These are phyloP conservation scores for Pelochelys cantorii DNA, from an alignment of 2,797 vertebrate species.

Conservation along the genomic window DNA sequence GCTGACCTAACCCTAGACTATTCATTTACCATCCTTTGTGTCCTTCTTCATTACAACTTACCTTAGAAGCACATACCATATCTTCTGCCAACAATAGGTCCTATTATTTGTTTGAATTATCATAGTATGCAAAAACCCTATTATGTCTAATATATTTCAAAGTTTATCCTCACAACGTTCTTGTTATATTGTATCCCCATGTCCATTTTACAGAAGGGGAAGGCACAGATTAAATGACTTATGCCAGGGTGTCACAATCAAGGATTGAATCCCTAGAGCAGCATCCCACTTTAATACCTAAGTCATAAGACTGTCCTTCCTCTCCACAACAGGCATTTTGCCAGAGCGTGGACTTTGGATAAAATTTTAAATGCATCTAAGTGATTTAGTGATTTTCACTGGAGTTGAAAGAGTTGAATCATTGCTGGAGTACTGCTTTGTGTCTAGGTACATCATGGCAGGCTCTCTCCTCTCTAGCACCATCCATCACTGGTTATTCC, in stretches of 20 bases:
- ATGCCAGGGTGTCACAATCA: not conserved
- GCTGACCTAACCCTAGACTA: not conserved
- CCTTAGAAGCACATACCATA: not conserved
- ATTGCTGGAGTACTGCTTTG: not conserved
- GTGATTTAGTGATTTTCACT: not conserved
- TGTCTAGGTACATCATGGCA: not conserved
- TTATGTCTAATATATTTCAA: not conserved
- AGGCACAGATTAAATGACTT: not conserved
- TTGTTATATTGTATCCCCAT: not conserved
- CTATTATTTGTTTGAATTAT: not conserved
- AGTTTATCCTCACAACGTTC: not conserved
- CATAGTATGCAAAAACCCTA: not conserved
- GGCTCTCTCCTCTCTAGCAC: not conserved
- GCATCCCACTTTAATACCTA: not conserved
- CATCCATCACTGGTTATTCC: too few species aligned
- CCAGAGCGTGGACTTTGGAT: not conserved
- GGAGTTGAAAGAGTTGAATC: not conserved
- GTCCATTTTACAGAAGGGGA: not conserved
- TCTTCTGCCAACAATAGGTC: not conserved
- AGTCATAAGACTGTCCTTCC: not conserved
- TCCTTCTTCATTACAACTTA: not conserved
- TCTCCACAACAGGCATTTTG: not conserved
- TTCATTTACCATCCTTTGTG: not conserved
- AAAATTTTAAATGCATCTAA: not conserved
- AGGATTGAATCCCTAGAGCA: not conserved